Base-by-base conservation (phyloP, 2,113 vertebrate species). In the Eubucco bourcierii region DNA sequence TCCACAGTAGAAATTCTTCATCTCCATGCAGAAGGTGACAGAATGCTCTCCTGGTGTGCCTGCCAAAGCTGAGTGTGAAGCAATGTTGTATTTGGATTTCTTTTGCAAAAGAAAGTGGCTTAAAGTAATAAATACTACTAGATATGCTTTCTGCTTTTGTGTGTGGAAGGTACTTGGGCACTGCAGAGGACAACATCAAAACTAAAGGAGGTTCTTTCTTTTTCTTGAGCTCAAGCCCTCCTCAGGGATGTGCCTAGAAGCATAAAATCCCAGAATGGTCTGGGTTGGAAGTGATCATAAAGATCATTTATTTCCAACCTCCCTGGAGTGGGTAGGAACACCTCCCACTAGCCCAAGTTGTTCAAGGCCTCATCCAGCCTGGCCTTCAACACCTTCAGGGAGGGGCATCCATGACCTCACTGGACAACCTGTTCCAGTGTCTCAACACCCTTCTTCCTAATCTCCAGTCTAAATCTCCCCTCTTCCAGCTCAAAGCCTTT, bases 211-310 rank as follows among this genome's bases (percentile, higher is more conserved):
- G 6, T 58, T 87, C 79, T 60, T 17, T 20, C 13, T 13, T 9
- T 72, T 28, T 75, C 19, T 52, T 77, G 24, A 53, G 27, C 58
- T 74, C 27, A 76, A 61, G n/a, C 3, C 11, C 6, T 37, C 9
- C 63, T 58, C 21, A 41, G 29, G 18, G 25, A 41, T 23, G 47
- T 46, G 4, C 56, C 33, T 0, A 0, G 58, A 75, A 78, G 7
- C 27, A 25, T 52, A 25, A 24, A 52, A 52, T 52, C 23, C 19
- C 19, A 25, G 23, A 52, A 13, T 52, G 50, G 50, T 52, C 23
- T 52, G 50, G 50, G 12, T 52, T 52, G 23, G 50, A 12, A 52
- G 23, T 11, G 6, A 12, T 24, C 12, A 12, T 52, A 25, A 25
- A 52, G 50, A 52, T 52, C 21, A 52, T 24, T 52, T 24, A 52